phyloP scores from a whole-genome alignment of 53 echinoderm and acorn worm species.

The Crossaster papposus region DNA sequence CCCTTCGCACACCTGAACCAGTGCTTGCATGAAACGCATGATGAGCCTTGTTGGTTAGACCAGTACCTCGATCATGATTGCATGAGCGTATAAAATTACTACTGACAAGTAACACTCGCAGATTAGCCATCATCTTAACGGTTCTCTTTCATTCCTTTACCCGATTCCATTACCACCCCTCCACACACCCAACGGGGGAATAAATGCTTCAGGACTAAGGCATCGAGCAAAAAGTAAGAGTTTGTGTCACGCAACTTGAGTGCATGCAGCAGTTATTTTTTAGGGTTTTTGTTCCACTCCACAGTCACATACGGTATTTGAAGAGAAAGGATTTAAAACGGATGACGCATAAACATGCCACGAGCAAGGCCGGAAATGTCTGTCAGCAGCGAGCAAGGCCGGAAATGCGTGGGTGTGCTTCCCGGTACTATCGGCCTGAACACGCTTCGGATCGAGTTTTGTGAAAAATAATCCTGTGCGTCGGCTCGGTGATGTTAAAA shows the following conservation, averaged over 20 bases:
- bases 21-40: neutral
- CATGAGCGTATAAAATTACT: neutral
- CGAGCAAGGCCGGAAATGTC: too few species aligned
- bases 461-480: too few species aligned
- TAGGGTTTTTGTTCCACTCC: neutral
- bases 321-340: too few species aligned
- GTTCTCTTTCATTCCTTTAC: conserved; percentile 36
- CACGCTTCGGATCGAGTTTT: too few species aligned
- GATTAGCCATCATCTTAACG: neutral
- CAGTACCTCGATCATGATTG: neutral
- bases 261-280: neutral
- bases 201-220: conserved; percentile 47
- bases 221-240: conserved; percentile 60
- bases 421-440: too few species aligned
- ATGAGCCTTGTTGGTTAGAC: neutral
- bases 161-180: neutral
- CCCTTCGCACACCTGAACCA: neutral
- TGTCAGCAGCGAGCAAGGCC: too few species aligned
- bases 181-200: conserved; percentile 9
- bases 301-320: too few species aligned
- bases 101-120: neutral
- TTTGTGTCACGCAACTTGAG: neutral
- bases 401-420: too few species aligned
- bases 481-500: too few species aligned
- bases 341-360: too few species aligned